Evolutionary conservation across 1,140 invertebrate genomes (phyloP).

Genomic region (Lanistes nyassanus): DNA sequence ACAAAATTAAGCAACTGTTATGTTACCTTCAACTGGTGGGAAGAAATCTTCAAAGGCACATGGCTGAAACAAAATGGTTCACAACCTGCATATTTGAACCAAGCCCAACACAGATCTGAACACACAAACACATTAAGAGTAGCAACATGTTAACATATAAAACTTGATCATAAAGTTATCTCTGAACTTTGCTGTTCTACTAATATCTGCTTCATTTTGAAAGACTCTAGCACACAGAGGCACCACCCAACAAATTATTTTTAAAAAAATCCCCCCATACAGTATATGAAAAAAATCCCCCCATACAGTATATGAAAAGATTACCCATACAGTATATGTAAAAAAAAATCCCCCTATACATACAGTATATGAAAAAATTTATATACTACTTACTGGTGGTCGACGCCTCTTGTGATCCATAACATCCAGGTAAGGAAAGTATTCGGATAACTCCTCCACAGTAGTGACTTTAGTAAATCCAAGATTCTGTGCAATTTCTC

Average conservation of each 20-base stretch:
- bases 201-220: too few species aligned
- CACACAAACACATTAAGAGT: neutral
- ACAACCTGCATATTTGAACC: slow-evolving; percentile 22
- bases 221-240: too few species aligned
- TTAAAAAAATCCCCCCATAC: neutral
- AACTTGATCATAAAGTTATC: too few species aligned
- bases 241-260: neutral
- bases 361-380: neutral
- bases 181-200: too few species aligned
- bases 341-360: neutral
- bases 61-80: slow-evolving; percentile 56
- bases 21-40: slow-evolving; percentile 64
- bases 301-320: neutral
- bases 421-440: slow-evolving; percentile 77
- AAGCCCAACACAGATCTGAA: slow-evolving; percentile 8
- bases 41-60: slow-evolving; percentile 70
- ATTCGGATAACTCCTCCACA: slow-evolving; percentile 72
- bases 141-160: neutral
- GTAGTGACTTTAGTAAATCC: slow-evolving; percentile 77
- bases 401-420: slow-evolving; percentile 74
- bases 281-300: neutral
- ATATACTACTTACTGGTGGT: slow-evolving; percentile 59
- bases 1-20: too few species aligned
- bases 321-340: neutral
- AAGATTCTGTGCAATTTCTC: slow-evolving; percentile 75